Base-by-base conservation (phyloP, 2,888 invertebrate species). In the Gonocerus acuteangulatus region DNA sequence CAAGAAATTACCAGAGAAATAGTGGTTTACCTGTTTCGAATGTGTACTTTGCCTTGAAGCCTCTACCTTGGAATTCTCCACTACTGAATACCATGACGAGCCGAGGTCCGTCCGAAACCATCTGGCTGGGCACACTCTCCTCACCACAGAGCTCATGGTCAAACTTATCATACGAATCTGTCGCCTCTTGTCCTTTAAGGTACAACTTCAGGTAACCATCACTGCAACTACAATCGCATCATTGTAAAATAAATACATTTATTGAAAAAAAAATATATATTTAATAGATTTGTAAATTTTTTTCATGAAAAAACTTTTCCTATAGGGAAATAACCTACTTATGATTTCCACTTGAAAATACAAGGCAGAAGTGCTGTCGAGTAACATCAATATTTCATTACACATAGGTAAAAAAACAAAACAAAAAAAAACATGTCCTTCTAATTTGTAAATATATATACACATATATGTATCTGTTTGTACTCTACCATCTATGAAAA, bases 61-160 rank as follows among this genome's bases (percentile, higher is more conserved):
- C 94, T 51, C 86, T 80, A 7, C 95, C 95, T 75, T 89, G 89
- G 61, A 86, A 78, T 71, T 93, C 91, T 2, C 94, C 94, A 58
- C 93, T 93, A 74, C 92, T 92, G 76, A 96, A 95, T 52, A 95
- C 90, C 85, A 96, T 88, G 48, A 95, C 90, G 65, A 96, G 82
- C 54, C 95, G 81, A 2, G 95, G 95, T 1, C 95, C 94, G 73
- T 92, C 90, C 57, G 94, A 94, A 64, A 89, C 66, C 45, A 69
- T 66, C 39, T 66, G 66, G 59, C 73, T 83, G 65, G 94, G 84
- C 71, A 85, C 82, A 60, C 80, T 80, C 61, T 79, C 78, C 69
- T 85, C 84, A 13, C 95, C 95, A 74, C 95, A 96, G 72, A 95
- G 81, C 74, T 92, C 92, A 70, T 90, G 85, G 75, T 95, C 94